These are phyloP conservation scores for Phoebastria nigripes DNA, from an alignment of 2,797 vertebrate species.

Conservation along the genomic window DNA sequence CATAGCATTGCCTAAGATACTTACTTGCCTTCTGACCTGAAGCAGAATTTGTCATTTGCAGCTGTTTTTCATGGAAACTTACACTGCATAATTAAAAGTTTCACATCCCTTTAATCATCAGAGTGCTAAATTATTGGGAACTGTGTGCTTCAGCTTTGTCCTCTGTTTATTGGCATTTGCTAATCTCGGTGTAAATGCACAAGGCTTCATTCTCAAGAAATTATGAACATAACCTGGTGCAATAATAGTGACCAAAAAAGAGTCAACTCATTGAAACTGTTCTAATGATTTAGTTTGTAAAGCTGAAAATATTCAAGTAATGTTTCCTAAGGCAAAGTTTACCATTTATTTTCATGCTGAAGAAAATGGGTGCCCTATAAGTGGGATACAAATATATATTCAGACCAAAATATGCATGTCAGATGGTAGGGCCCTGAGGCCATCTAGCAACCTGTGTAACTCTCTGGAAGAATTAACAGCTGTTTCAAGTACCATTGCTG, in stretches of 20 bases:
- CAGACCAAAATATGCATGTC: background rate
- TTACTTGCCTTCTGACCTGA: slow-evolving; percentile 26
- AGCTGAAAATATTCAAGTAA: background rate
- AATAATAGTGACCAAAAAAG: background rate
- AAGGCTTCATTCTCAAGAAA: background rate
- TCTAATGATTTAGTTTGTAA: background rate
- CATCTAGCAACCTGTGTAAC: slow-evolving; percentile 2
- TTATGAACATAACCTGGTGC: background rate
- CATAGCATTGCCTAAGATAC: background rate
- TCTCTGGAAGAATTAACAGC: background rate
- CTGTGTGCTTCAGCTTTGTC: background rate
- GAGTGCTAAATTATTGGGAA: background rate
- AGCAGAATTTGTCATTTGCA: slow-evolving; percentile 33
- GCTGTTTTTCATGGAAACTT: background rate
- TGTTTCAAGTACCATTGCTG: background rate
- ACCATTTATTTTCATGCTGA: background rate
- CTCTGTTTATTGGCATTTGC: background rate
- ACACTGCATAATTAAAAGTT: slow-evolving; percentile 36
- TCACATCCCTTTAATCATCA: background rate
- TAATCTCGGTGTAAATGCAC: background rate
- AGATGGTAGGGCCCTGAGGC: background rate
- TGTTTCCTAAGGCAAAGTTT: background rate
- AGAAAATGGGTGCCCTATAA: background rate
- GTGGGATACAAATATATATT: background rate
- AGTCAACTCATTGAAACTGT: background rate